These are phyloP conservation scores for Xenops minutus DNA, from an alignment of 2,797 vertebrate species.

Conservation along the genomic window DNA sequence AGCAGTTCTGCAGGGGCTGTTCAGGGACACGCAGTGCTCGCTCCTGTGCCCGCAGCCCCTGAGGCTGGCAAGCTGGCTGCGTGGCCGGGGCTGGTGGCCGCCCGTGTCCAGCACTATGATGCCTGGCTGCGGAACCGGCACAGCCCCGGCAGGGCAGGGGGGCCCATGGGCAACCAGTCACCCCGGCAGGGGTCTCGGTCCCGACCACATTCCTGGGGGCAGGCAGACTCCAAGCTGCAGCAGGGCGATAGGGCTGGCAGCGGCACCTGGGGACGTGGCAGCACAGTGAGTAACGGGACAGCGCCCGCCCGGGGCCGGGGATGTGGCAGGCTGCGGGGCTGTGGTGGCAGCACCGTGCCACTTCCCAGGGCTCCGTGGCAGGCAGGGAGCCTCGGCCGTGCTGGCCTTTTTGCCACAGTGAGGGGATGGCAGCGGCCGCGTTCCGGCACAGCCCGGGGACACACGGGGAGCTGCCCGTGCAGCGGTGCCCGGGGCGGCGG, in stretches of 20 bases:
- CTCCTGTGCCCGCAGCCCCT: accelerated
- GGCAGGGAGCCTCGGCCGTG: not conserved
- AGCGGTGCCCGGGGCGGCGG: not conserved
- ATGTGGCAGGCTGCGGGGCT: not conserved
- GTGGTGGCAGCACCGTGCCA: accelerated
- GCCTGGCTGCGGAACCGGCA: not conserved
- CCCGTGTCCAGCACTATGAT: constrained; percentile 41
- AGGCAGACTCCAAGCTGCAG: accelerated
- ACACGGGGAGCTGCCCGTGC: not conserved
- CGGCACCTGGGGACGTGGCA: not conserved
- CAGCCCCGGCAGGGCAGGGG: accelerated
- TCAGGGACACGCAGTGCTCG: accelerated
- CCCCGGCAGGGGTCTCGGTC: not conserved
- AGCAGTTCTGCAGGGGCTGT: not conserved
- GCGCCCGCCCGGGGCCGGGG: accelerated
- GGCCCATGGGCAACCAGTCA: accelerated
- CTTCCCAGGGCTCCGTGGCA: not conserved
- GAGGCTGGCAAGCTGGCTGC: not conserved
- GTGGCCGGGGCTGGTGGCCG: constrained; percentile 23
- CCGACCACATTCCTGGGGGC: accelerated
- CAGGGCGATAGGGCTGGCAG: accelerated
- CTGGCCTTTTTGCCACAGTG: not conserved
- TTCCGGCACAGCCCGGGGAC: not conserved
- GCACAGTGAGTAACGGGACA: not conserved
- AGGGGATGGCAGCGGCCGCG: not conserved